These are phyloP conservation scores for Poecile atricapillus DNA, from an alignment of 2,113 vertebrate species.

Conservation along the genomic window DNA sequence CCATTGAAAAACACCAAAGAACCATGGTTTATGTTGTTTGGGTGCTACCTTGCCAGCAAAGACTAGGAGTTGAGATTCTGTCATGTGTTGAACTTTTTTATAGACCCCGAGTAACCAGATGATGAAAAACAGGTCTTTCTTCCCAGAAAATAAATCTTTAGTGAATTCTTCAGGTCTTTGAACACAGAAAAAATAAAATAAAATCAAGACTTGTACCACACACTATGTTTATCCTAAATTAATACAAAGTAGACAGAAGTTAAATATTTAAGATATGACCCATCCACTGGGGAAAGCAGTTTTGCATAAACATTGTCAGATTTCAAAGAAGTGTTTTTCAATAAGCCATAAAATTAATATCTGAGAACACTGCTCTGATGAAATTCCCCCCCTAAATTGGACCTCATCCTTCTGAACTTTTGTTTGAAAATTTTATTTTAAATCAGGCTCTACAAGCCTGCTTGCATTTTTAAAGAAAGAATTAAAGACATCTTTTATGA, in stretches of 20 bases:
- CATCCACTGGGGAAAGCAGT: conserved; percentile 5
- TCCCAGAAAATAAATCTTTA: conserved; percentile 14
- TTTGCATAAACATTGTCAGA: conserved; percentile 38
- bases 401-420: conserved; percentile 16
- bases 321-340: conserved; percentile 50
- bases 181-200: neutral
- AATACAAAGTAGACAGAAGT: conserved; percentile 4
- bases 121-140: conserved; percentile 34
- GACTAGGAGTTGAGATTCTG: neutral
- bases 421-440: conserved; percentile 23
- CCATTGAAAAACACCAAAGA: neutral
- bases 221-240: conserved; percentile 9
- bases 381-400: neutral
- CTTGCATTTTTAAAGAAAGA: neutral
- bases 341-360: neutral
- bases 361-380: neutral
- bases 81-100: neutral
- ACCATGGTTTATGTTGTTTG: neutral
- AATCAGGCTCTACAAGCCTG: neutral
- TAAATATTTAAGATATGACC: conserved; percentile 43
- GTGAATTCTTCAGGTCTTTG: neutral
- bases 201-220: neutral
- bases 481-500: neutral
- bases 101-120: neutral
- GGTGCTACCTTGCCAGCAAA: neutral